Evolutionary conservation across 2,888 invertebrate species (phyloP), one percentile per base, ranked within the genome.

Genomic region (Sarcophaga caerulescens): DNA sequence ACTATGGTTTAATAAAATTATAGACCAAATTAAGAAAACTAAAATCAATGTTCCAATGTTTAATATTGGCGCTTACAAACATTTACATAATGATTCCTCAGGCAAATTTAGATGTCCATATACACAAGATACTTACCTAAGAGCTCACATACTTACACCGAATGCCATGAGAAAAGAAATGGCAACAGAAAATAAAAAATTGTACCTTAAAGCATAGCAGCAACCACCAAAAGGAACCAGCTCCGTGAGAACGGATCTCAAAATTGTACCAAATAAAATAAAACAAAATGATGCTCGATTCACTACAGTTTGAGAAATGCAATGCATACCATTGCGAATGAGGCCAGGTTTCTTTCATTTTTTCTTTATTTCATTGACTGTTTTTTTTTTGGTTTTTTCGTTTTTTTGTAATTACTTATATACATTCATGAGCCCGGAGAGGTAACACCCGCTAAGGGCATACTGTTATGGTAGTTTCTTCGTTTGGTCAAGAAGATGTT

Each of bases 11-110:
- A n/a, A 60, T 3, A 23, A 63, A 74, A 84, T 83, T 83, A 74
- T 78, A 63, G 68, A 63, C 62, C 44, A 84, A 84, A 84, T 84
- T 79, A 79, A 74, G 78, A 63, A 77, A 83, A 77, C 71, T 52
- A 63, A 83, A 78, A 35, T 35, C 35, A 35, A 35, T 44, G 35
- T 52, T 83, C 74, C 57, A 79, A 75, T 75, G 57, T 63, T 35
- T 35, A 35, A 77, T 69, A 84, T 84, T 86, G 87, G 87, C 88
- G 89, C 89, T 88, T 87, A 88, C 88, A 88, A 88, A 85, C 88
- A 90, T 90, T 90, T 89, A 90, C 90, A 90, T 90, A 90, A 90
- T 90, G 88, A 77, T 77, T 69, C 65, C 62, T 23, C 62, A 35
- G 63, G 60, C 81, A 71, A 71, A 21, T 60, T 59, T 78, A 35